Evolutionary conservation across 2,888 invertebrate genomes (phyloP).

Genomic region (Drosophila nr. medialis): DNA sequence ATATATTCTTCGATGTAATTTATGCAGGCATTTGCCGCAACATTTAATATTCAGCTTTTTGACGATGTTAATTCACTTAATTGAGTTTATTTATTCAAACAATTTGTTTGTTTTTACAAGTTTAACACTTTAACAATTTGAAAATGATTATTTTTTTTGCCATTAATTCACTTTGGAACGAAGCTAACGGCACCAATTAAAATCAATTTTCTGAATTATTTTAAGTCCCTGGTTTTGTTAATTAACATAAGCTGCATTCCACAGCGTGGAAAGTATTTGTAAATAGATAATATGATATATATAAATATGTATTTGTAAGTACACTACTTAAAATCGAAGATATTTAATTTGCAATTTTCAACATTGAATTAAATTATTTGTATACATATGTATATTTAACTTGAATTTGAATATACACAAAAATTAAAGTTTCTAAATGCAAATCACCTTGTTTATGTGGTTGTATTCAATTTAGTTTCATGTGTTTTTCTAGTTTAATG

Average conservation of each 20-base stretch:
- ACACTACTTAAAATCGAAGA: background rate
- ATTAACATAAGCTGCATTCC: background rate
- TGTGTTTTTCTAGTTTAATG: background rate
- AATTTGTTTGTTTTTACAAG: constrained; percentile 15
- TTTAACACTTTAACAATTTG: constrained; percentile 24
- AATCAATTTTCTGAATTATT: background rate
- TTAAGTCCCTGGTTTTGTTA: background rate
- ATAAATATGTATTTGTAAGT: no score
- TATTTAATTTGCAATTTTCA: background rate
- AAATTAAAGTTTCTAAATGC: background rate
- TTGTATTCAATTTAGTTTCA: background rate
- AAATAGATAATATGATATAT: no score
- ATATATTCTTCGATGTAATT: constrained; percentile 1
- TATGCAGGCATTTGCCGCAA: constrained; percentile 17
- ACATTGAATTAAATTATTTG: background rate
- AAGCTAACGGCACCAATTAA: background rate
- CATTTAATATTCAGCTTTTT: constrained; percentile 13
- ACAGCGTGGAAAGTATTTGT: background rate
- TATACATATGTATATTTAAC: background rate
- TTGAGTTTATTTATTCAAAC: constrained; percentile 31
- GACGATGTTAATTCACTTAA: constrained; percentile 44
- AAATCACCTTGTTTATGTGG: background rate
- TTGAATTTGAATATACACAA: background rate
- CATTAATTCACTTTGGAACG: constrained; percentile 13
- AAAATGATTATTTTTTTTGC: background rate